phyloP scores from a whole-genome alignment of 35 echinoderm and acorn worm species.

The Strongylocentrotus purpuratus region DNA sequence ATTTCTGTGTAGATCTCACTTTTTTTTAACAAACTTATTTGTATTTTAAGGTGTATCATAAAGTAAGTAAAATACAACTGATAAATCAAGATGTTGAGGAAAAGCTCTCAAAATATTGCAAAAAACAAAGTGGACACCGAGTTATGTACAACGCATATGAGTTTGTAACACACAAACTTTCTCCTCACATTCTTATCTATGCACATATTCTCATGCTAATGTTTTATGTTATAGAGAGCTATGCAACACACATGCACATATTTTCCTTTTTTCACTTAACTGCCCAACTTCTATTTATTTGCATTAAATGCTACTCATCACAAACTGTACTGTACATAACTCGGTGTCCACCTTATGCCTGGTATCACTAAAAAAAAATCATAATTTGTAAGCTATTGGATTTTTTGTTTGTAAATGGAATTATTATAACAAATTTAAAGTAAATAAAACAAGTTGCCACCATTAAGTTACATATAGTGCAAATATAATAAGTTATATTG shows the following conservation, averaged over 20 bases:
- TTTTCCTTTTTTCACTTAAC: background rate
- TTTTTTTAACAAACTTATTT: background rate
- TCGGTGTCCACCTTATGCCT: too few relatives aligned
- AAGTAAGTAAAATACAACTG: background rate
- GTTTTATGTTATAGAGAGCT: conserved; percentile 3
- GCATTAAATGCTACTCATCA: background rate
- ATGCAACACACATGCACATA: conserved; percentile 3
- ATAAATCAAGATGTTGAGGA: background rate
- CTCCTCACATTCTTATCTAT: background rate
- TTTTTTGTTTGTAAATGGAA: conserved; percentile 3
- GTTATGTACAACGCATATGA: background rate
- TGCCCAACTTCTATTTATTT: background rate
- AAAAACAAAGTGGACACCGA: too few relatives aligned
- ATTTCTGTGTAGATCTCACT: background rate
- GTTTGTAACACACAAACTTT: background rate
- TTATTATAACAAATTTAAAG: background rate
- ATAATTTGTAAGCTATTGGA: background rate
- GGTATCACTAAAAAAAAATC: background rate
- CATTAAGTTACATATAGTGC: background rate
- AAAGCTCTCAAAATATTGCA: background rate
- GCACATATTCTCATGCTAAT: background rate
- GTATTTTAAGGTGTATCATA: background rate
- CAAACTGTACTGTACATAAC: too few relatives aligned
- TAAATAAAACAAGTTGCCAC: background rate
- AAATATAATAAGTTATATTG: too few relatives aligned